Evolutionary conservation across 2,888 invertebrate species (phyloP).

Genomic region (Callyntrura sp.): DNA sequence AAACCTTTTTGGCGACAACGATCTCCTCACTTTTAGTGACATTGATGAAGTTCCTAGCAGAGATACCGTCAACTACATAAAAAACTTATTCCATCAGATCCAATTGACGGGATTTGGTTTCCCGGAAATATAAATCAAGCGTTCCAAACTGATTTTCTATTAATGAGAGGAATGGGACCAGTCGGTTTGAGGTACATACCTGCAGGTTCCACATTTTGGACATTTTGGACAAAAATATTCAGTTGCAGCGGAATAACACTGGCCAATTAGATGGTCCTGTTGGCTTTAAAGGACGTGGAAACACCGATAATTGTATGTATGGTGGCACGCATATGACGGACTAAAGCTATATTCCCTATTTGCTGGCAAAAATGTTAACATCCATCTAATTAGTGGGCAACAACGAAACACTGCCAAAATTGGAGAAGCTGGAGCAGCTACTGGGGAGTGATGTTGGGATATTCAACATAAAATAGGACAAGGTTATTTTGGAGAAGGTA

Average conservation of each 20-base stretch:
- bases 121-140: constrained; percentile 55
- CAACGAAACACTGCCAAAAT: too few relatives aligned
- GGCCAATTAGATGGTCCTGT: too few relatives aligned
- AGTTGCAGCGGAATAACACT: not conserved
- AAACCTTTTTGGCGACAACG: constrained; percentile 37
- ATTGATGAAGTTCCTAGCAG: constrained; percentile 53
- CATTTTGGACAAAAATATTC: constrained; percentile 7
- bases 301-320: constrained; percentile 21
- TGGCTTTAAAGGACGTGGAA: constrained; percentile 42
- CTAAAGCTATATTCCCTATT: constrained; percentile 61
- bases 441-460: too few relatives aligned
- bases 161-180: too few relatives aligned
- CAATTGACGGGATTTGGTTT: constrained; percentile 62
- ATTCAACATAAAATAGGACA: too few relatives aligned
- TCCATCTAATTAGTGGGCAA: too few relatives aligned
- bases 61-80: constrained; percentile 33
- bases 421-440: too few relatives aligned
- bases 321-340: constrained; percentile 73
- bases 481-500: too few relatives aligned
- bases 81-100: constrained; percentile 47
- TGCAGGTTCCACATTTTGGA: constrained; percentile 67
- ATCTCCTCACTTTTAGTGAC: constrained; percentile 66
- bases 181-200: constrained; percentile 27
- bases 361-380: constrained; percentile 49
- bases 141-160: constrained; percentile 53